Conservation (phyloP, 2,888 invertebrate genomes). For the Scaptomyza parva region DNA sequence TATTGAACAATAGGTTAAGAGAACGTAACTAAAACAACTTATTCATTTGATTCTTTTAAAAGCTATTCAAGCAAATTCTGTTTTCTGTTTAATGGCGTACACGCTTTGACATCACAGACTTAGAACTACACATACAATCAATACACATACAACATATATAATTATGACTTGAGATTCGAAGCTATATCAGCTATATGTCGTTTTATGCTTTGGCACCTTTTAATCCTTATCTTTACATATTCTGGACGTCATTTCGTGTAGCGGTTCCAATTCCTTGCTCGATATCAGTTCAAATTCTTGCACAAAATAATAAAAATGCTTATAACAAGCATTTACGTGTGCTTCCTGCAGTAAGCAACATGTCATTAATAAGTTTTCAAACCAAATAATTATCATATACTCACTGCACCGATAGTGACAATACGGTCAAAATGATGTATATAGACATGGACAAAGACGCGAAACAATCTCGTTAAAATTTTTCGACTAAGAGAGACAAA, state of each 20-base stretch:
- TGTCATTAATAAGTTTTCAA: background rate
- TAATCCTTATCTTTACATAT: conserved; percentile 87
- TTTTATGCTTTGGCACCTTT: conserved; percentile 9
- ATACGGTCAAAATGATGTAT: conserved; percentile 97
- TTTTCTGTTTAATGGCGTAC: conserved; percentile 40
- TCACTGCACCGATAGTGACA: conserved; percentile 93
- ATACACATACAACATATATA: conserved; percentile 40
- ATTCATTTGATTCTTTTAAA: background rate
- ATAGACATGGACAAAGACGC: conserved; percentile 97
- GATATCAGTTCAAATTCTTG: conserved; percentile 93
- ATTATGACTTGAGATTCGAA: conserved; percentile 54
- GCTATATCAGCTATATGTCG: conserved; percentile 17
- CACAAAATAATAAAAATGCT: conserved; percentile 97
- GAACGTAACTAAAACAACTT: background rate
- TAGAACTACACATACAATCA: conserved; percentile 46
- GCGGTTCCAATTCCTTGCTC: conserved; percentile 93
- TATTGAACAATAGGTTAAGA: too few relatives aligned
- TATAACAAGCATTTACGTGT: conserved; percentile 97
- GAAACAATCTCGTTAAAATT: conserved; percentile 93
- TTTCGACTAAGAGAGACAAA: conserved; percentile 92
- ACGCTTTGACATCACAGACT: conserved; percentile 56
- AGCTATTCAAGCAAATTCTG: conserved; percentile 17
- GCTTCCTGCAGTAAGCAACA: conserved; percentile 87
- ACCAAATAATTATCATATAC: conserved; percentile 64
- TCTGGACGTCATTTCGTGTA: conserved; percentile 90